Evolutionary conservation across 1,140 invertebrate genomes (phyloP).

Genomic region (Ips nitidus): DNA sequence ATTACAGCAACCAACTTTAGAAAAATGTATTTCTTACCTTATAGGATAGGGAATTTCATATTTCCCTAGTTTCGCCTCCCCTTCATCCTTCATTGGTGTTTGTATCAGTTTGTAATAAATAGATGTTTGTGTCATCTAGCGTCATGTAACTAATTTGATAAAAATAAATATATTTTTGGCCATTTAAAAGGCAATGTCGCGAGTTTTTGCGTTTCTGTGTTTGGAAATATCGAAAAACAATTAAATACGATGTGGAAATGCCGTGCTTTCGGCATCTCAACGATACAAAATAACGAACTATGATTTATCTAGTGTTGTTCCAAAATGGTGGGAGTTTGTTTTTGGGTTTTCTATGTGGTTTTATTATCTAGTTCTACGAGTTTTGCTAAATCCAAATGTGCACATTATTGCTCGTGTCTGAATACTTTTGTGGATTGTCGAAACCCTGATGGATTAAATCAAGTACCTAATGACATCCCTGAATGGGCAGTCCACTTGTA

Average conservation of each 20-base stretch:
- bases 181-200: slow-evolving; percentile 20
- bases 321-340: slow-evolving; percentile 52
- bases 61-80: too few species aligned
- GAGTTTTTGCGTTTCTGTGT: slow-evolving; percentile 3
- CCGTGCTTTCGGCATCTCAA: slow-evolving; percentile 16
- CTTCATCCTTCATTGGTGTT: too few species aligned
- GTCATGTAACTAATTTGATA: slow-evolving; percentile 35
- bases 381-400: slow-evolving; percentile 56
- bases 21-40: too few species aligned
- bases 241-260: slow-evolving; percentile 10
- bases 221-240: slow-evolving; percentile 13
- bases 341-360: slow-evolving; percentile 46
- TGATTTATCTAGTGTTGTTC: slow-evolving; percentile 46
- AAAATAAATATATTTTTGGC: slow-evolving; percentile 28
- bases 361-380: slow-evolving; percentile 40
- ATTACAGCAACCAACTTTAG: too few species aligned
- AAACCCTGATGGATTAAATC: slow-evolving; percentile 58
- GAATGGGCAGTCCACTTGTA: slow-evolving; percentile 64
- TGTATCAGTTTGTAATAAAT: background rate
- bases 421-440: slow-evolving; percentile 60
- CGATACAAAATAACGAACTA: slow-evolving; percentile 41
- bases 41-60: too few species aligned
- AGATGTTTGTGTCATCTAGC: slow-evolving; percentile 15
- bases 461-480: slow-evolving; percentile 59
- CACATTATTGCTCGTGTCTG: slow-evolving; percentile 61